phyloP scores from a whole-genome alignment of 2,797 vertebrate genomes.

The Anolis apletophallus region DNA sequence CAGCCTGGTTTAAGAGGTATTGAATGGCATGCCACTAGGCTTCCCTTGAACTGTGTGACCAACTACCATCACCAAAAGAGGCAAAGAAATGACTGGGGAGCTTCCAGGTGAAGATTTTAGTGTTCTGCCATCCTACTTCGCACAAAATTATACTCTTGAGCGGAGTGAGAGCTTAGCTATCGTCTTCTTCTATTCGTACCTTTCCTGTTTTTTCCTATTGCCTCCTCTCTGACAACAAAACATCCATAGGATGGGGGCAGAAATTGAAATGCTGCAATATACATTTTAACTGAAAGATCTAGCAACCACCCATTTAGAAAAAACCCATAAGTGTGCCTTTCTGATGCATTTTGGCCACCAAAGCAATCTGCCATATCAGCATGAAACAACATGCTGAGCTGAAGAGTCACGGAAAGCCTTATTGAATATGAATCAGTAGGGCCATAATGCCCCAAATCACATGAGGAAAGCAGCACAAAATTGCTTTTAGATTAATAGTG shows the following conservation, averaged over 20 bases:
- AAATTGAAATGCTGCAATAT: not conserved
- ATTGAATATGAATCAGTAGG: not conserved
- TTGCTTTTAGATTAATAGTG: not conserved
- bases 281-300: not conserved
- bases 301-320: not conserved
- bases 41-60: too few species aligned
- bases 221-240: not conserved
- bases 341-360: not conserved
- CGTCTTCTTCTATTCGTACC: not conserved
- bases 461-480: fast-evolving
- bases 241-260: not conserved
- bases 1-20: too few species aligned
- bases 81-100: not conserved
- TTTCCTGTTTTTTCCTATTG: not conserved
- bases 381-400: too few species aligned
- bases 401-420: not conserved
- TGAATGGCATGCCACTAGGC: too few species aligned
- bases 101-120: not conserved
- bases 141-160: not conserved
- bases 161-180: not conserved
- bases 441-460: not conserved
- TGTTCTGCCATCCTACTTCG: not conserved
- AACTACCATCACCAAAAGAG: too few species aligned
- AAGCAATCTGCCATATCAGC: not conserved
- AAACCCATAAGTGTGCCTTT: not conserved